Evolutionary conservation across 1,140 invertebrate genomes (phyloP), one percentile per base, ranked within the genome.

Genomic region (Drosophila azteca): DNA sequence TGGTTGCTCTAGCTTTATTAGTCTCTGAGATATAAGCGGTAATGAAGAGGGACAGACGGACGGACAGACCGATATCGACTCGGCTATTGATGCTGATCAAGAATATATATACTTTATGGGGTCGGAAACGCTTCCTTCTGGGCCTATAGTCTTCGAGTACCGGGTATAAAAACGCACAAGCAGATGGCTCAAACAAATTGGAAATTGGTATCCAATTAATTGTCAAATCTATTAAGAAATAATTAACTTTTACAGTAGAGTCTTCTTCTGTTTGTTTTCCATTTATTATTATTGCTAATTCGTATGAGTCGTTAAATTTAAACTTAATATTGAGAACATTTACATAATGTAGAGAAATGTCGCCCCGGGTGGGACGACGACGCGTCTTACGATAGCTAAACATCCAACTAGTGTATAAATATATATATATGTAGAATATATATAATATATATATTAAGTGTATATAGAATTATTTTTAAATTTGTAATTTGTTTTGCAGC

Each of bases 361-460:
- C 64, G 51, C 41, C 43, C 62, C 46, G 44, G 45, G 60, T 26
- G 46, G 50, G 59, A 41, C 60, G 57, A 29, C 6, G 53, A 66
- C 71, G 51, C 59, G 68, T 71, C 78, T 87, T 85, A 87, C 51
- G 49, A 63, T 61, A 75, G 62, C 78, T 87, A 87, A 87, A 87
- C 82, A 87, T 88, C 79, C 83, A 85, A 85, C 82, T 88, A 82
- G 66, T 66, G 78, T 87, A 70, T 88, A 87, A 83, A 87, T 87
- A 88, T 87, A 88, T 79, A 66, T 50, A 48, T 49, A 24, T 61
- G 35, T 61, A 57, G 50, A 60, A 76, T 76, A 76, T 64, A 65
- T 72, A 69, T 81, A 39, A 55, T 79, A 67, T 87, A 67, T 87
- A 64, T 79, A 78, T 85, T 78, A 48, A 71, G 75, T 87, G 79